Evolutionary conservation across 1,140 invertebrate genomes (phyloP).

Genomic region (Cydia amplana): DNA sequence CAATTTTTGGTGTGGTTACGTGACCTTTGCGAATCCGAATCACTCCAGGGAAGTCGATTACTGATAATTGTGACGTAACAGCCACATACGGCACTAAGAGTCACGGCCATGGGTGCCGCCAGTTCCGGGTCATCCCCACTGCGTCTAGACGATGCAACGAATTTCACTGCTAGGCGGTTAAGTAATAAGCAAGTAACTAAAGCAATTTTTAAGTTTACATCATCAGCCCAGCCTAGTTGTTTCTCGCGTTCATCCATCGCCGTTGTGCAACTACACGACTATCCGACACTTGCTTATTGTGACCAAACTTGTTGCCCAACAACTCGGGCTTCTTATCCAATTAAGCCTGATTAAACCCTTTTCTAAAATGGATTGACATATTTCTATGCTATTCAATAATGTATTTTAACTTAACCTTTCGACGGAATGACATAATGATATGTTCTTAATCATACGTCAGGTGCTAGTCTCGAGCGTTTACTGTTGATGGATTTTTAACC

Average conservation of each 20-base stretch:
- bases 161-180: slow-evolving; percentile 71
- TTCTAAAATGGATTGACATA: slow-evolving; percentile 11
- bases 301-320: slow-evolving; percentile 67
- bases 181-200: slow-evolving; percentile 78
- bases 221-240: slow-evolving; percentile 77
- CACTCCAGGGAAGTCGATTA: neutral
- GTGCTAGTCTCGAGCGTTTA: neutral
- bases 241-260: slow-evolving; percentile 77
- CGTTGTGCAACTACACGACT: slow-evolving; percentile 72
- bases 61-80: slow-evolving; percentile 8
- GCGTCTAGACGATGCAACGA: slow-evolving; percentile 61
- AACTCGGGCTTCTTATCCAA: slow-evolving; percentile 72
- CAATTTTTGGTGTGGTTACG: neutral
- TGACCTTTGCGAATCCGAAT: neutral
- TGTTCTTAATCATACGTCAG: slow-evolving; percentile 14
- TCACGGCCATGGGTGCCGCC: slow-evolving; percentile 53
- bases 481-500: slow-evolving; percentile 14
- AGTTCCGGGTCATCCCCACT: slow-evolving; percentile 69
- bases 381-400: neutral
- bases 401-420: slow-evolving; percentile 1
- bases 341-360: slow-evolving; percentile 44
- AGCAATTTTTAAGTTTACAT: slow-evolving; percentile 79
- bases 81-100: slow-evolving; percentile 35
- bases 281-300: slow-evolving; percentile 75
- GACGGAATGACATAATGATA: slow-evolving; percentile 11